Base-by-base conservation (phyloP, 2,888 invertebrate genomes). In the Protophormia terraenovae region DNA sequence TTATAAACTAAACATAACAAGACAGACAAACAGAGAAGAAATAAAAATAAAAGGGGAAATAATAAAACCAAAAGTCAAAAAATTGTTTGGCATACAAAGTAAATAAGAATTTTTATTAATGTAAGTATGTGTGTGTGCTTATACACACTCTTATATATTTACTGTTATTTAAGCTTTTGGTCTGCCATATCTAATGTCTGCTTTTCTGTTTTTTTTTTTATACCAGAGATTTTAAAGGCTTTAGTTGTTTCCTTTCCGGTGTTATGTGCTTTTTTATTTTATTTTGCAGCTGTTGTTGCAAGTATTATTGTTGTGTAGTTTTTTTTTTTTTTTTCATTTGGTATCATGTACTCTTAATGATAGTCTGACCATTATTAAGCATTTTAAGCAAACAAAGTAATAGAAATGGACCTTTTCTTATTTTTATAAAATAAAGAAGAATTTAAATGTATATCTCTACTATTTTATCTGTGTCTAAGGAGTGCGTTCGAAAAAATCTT, bases 51-150 rank as follows among this genome's bases (percentile, higher is more conserved):
- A 35, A 24, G 16, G 27, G 24, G 4, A 53, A 53, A 24, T 6
- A 66, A 22, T 60, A 62, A 62, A 73, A 66, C 35, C 80, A 67
- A 80, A 73, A 75, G 60, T 67, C 58, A 67, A 73, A 58, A n/a
- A 67, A 64, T 66, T 41, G 10, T 72, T 41, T 41, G 62, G 41
- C 24, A 5, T 38, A 24, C 32, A 50, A 45, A 24, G 16, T 14
- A 22, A 62, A 32, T 8, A 22, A 27, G 45, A 7, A 14, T 12
- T 32, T n/a, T 32, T 62, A 24, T 0, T 8, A 19, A 6, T 47
- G 8, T 19, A 19, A 1, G 0, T 53, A 12, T 24, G 16, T 47
- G 19, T 1, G 3, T 19, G 38, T n/a, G 12, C 12, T n/a, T n/a
- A n/a, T 29, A 73, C 32, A n/a, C 29, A 45, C 45, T 27, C 45